Percentiles rank a stretch among this genome's conserved stretches.
phyloP scores from a whole-genome alignment of 2,113 vertebrate genomes.

The Chlamydotis undulata region DNA sequence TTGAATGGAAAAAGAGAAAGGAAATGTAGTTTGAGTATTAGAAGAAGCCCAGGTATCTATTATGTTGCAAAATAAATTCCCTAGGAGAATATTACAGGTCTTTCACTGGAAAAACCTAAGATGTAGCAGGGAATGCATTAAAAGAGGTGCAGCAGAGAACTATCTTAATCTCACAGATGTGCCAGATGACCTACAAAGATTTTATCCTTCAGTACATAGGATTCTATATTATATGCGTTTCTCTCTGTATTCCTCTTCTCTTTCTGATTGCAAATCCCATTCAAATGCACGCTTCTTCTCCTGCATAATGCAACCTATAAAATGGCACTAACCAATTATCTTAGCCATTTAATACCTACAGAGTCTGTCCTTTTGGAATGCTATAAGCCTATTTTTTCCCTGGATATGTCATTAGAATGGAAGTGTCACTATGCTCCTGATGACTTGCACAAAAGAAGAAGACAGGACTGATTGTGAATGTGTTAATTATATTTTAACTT shows the following conservation, averaged over 20 bases:
- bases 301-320: neutral
- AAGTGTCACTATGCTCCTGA: neutral
- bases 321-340: conserved; percentile 25
- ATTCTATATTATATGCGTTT: neutral
- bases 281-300: neutral
- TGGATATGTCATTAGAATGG: conserved; percentile 10
- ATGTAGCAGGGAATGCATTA: neutral
- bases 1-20: neutral
- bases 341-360: conserved; percentile 13
- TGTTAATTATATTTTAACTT: conserved; percentile 51
- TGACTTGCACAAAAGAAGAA: neutral
- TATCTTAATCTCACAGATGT: neutral
- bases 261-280: neutral
- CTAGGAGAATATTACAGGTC: neutral
- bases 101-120: neutral
- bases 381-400: neutral
- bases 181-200: neutral
- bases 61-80: neutral
- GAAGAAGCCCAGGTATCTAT: neutral
- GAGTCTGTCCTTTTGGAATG: neutral
- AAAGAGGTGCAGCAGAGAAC: neutral
- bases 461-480: neutral
- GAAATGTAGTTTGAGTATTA: neutral
- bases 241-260: neutral
- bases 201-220: neutral